phyloP scores from a whole-genome alignment of 2,888 invertebrate genomes.

The Phrixothrix hirtus region DNA sequence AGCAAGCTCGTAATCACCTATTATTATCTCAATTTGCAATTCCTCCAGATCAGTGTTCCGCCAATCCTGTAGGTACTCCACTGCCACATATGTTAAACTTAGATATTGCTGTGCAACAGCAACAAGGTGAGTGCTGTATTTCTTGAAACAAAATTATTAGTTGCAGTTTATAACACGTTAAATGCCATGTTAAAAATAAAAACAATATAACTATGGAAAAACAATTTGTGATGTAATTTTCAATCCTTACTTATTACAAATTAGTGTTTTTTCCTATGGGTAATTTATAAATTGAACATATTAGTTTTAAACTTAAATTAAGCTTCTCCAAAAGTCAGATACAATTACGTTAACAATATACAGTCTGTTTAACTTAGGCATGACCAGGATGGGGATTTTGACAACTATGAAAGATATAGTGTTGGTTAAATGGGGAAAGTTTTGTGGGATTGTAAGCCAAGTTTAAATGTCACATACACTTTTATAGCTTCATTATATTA shows the following conservation, averaged over 20 bases:
- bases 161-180: background rate
- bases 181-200: no score
- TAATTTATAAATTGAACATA: background rate
- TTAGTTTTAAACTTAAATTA: no score
- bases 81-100: constrained; percentile 58
- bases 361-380: no score
- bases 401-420: no score
- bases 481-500: no score
- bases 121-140: constrained; percentile 39
- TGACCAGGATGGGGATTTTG: no score
- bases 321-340: no score
- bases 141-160: background rate
- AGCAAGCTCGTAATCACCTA: constrained; percentile 47
- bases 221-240: background rate
- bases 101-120: constrained; percentile 54
- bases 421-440: no score
- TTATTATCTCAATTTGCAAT: constrained; percentile 48
- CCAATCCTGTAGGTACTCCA: constrained; percentile 44
- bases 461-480: no score
- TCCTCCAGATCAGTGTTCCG: constrained; percentile 49
- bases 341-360: no score
- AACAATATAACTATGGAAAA: no score
- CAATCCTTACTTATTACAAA: background rate
- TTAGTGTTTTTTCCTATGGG: background rate
- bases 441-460: no score